These are phyloP conservation scores for Phymatocera aterrima DNA, from an alignment of 2,888 invertebrate species.

Conservation along the genomic window DNA sequence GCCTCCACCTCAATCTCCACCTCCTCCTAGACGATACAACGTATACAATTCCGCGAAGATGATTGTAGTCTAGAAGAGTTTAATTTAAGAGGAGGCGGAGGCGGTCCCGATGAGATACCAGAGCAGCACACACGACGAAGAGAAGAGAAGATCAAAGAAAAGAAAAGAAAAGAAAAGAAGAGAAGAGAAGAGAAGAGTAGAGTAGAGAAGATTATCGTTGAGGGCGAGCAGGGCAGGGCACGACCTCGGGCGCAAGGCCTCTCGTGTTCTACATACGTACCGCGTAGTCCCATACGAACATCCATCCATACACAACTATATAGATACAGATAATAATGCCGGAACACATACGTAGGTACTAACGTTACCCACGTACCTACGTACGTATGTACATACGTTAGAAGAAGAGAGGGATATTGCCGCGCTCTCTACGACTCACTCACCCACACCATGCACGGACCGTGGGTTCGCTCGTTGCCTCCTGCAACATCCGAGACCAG, in stretches of 20 bases:
- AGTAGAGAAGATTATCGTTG: slow-evolving; percentile 65
- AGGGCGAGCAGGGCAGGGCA: slow-evolving; percentile 69
- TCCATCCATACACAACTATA: slow-evolving; percentile 54
- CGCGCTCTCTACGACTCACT: slow-evolving; percentile 9
- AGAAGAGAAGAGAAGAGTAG: too few relatives aligned
- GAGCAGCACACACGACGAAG: slow-evolving; percentile 59
- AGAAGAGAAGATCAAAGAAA: too few relatives aligned
- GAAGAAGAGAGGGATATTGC: slow-evolving; percentile 12
- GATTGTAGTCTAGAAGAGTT: slow-evolving; percentile 43
- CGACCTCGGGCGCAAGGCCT: slow-evolving; percentile 68
- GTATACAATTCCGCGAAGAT: slow-evolving; percentile 45
- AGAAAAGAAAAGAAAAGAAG: slow-evolving; percentile 47
- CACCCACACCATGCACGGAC: slow-evolving; percentile 19
- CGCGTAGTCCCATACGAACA: slow-evolving; percentile 52
- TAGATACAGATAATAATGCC: slow-evolving; percentile 51
- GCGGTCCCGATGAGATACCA: slow-evolving; percentile 60
- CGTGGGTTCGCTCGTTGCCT: slow-evolving; percentile 33
- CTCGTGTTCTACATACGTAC: slow-evolving; percentile 51
- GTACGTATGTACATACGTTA: slow-evolving; percentile 47
- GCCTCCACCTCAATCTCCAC: not conserved
- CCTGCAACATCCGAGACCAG: slow-evolving; percentile 6
- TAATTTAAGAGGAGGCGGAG: slow-evolving; percentile 52
- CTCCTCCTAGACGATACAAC: not conserved
- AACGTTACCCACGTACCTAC: too few relatives aligned
- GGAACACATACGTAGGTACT: slow-evolving; percentile 43